Evolutionary conservation across 2,797 vertebrate genomes (phyloP), one percentile per base, ranked within the genome.

Genomic region (Chaetodon trifasciatus): DNA sequence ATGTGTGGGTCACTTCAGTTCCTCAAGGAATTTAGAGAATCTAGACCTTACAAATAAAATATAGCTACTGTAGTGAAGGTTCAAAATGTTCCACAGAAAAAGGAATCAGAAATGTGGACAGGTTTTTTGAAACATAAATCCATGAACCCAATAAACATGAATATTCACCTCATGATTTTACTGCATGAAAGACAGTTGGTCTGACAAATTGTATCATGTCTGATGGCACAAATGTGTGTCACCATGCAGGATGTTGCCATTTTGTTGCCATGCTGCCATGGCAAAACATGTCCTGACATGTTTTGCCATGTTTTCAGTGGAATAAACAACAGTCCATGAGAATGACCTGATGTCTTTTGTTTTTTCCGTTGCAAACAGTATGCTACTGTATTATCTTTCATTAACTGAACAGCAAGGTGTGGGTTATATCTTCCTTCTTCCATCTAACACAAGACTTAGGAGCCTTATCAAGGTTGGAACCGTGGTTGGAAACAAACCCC

Each of bases 1-100:
- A 46, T 47, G 74, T 66, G 42, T 32, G 46, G 47, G 11, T 71
- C 61, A 55, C 39, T 69, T 35, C 55, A 74, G 24, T n/a, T 79
- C 28, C 53, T 47, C 1, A 1, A 50, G 57, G 57, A 60, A 24
- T 68, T 63, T 49, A 12, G 10, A 44, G 37, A 69, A 53, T 56
- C 53, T 52, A 5, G n/a, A 50, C 65, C 52, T 35, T 23, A 39
- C 60, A 55, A 28, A 39, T 3, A 0, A 72, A 53, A 12, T 28
- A 15, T 70, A 23, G 28, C 4, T 3, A 52, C 24, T 52, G 42
- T 11, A 46, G 3, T 70, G 32, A 21, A 49, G 24, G 24, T 60
- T 52, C 42, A 47, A 17, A 39, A 53, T 60, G 15, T 35, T 40
- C 5, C 55, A 79, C 32, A 60, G 60, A 16, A 35, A 56, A 21